Conservation (phyloP, 2,797 vertebrate genomes). For the Xenentodon cancila region DNA sequence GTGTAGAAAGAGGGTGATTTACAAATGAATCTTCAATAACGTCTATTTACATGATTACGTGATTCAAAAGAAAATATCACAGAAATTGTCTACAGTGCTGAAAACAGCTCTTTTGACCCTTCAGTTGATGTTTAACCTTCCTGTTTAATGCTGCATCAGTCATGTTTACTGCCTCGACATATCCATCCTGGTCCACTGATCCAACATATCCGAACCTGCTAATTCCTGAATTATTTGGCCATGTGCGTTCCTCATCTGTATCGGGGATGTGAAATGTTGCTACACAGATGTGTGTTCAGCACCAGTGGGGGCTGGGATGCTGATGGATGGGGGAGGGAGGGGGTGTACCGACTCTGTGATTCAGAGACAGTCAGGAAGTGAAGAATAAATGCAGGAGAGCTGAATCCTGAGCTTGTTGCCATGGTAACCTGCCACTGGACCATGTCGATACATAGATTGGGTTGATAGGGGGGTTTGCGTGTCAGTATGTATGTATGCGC, state of each 20-base stretch:
- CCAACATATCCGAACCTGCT: no score
- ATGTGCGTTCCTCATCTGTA: constrained; percentile 18
- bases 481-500: constrained; percentile 43
- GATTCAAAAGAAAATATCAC: background rate
- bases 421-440: constrained; percentile 70
- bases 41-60: no score
- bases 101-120: constrained; percentile 6
- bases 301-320: constrained; percentile 32
- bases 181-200: no score
- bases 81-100: background rate
- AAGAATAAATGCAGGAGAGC: constrained; percentile 53
- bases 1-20: no score
- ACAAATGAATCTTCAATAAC: no score
- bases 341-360: constrained; percentile 44
- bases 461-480: constrained; percentile 9
- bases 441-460: constrained; percentile 23
- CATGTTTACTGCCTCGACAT: constrained; percentile 11
- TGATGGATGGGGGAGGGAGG: constrained; percentile 17
- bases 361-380: constrained; percentile 68
- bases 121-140: background rate
- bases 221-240: no score
- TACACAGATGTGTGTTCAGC: constrained; percentile 29
- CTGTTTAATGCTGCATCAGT: constrained; percentile 1
- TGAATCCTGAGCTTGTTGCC: constrained; percentile 72
- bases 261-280: constrained; percentile 23